phyloP scores from a whole-genome alignment of 1,140 invertebrate genomes.

The Charaxes varanes region DNA sequence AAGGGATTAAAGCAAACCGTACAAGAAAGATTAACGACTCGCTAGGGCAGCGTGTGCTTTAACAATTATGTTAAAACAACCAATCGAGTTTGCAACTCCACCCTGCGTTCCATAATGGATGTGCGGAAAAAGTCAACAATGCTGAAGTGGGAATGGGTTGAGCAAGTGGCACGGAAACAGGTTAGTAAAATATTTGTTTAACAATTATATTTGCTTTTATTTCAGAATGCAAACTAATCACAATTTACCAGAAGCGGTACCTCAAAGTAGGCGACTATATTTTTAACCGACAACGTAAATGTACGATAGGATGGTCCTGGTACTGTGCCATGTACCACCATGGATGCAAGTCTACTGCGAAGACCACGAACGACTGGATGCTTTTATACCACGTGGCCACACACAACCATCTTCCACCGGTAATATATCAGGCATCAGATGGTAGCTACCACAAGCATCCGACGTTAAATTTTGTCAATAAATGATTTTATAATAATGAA shows the following conservation, averaged over 20 bases:
- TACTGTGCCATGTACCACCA: constrained; percentile 6
- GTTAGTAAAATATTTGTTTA: constrained; percentile 7
- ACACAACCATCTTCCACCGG: constrained; percentile 8
- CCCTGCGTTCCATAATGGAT: too few relatives aligned
- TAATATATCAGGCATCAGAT: neutral
- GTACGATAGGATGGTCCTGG: constrained; percentile 10
- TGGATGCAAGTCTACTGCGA: constrained; percentile 2
- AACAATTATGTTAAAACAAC: too few relatives aligned
- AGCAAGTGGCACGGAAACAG: too few relatives aligned
- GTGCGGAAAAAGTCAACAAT: too few relatives aligned
- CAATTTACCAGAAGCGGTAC: constrained; percentile 12
- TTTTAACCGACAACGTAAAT: constrained; percentile 17
- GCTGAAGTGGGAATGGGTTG: too few relatives aligned
- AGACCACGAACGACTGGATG: constrained; percentile 8
- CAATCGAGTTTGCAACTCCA: too few relatives aligned
- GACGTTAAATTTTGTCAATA: too few relatives aligned
- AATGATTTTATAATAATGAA: too few relatives aligned
- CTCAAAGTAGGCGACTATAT: constrained; percentile 12
- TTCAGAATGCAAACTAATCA: constrained; percentile 14
- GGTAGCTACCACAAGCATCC: neutral
- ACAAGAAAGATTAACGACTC: too few relatives aligned
- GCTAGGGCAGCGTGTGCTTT: too few relatives aligned
- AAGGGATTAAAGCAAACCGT: too few relatives aligned
- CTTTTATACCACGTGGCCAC: neutral
- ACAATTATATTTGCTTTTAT: constrained; percentile 4